Percentiles rank a stretch among this genome's conserved stretches.
Evolutionary conservation across 2,888 invertebrate genomes (phyloP).

Genomic region (Chironomus tentans): DNA sequence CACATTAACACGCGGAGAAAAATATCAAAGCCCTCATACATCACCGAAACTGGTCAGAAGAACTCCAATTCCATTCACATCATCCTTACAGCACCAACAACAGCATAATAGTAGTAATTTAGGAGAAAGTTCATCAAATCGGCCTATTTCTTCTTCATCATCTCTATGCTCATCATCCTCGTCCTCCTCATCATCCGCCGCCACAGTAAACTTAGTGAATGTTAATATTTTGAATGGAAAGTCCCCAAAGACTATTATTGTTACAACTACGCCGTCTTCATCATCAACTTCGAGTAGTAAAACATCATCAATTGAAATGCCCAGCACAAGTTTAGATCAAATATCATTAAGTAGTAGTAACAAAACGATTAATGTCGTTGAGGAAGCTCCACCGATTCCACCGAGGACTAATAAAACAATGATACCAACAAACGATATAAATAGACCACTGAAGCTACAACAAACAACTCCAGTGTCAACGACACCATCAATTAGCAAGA

Average conservation of each 20-base stretch:
- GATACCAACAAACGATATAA: neutral
- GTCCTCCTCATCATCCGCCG: constrained; percentile 14
- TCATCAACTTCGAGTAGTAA: neutral
- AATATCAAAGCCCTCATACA: constrained; percentile 47
- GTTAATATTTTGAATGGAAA: neutral
- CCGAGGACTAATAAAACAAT: constrained; percentile 4
- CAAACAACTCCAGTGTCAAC: neutral
- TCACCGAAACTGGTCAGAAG: constrained; percentile 48
- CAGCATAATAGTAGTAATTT: constrained; percentile 18
- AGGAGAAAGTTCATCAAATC: neutral
- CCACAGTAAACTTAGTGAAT: neutral
- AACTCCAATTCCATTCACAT: constrained; percentile 40
- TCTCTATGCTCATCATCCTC: constrained; percentile 11
- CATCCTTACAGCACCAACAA: constrained; percentile 37
- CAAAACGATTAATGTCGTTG: neutral
- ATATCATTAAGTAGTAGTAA: neutral
- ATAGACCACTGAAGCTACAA: constrained; percentile 29
- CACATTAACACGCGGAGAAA: constrained; percentile 37
- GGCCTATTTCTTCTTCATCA: neutral
- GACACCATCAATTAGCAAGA: neutral
- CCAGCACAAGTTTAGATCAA: neutral
- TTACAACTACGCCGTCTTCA: constrained; percentile 14
- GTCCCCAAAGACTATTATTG: neutral
- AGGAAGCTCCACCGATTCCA: constrained; percentile 23
- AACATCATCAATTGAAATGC: neutral